Base-by-base conservation (phyloP, 2,888 invertebrate genomes). In the Drosophila glabriapex region DNA sequence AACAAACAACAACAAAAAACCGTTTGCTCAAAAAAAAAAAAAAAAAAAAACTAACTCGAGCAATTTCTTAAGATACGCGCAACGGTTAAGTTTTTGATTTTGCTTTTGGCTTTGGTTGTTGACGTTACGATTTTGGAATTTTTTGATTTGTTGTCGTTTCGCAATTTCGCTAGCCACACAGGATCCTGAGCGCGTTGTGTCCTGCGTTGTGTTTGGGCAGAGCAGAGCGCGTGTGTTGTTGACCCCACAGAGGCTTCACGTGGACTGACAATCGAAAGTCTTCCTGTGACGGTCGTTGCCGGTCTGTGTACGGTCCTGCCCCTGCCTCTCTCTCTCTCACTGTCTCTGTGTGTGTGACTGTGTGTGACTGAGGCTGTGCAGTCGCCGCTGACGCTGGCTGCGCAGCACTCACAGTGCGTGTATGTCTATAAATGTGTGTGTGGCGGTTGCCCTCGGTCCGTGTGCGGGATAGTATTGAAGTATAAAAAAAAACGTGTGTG, bases 241-340 rank as follows among this genome's bases (percentile, higher is more conserved):
- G 91, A 92, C 93, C 92, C 93, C 92, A 91, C 93, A 92, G 91
- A 91, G 91, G 92, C 89, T 92, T 91, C 90, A 86, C 91, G 92
- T 92, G 92, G 91, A 93, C 93, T 93, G 92, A 92, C 89, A 87
- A 86, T 88, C 83, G 78, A 83, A 80, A 83, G 91, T 83, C 78
- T 77, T 89, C 84, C 91, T 87, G 82, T 83, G 89, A 84, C 90
- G 82, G 84, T 85, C 90, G 91, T 84, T 81, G 75, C 52, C 82
- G 82, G 76, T 74, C 63, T 54, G 33, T 55, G 49, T 66, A 52
- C 69, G 56, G 76, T 74, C 66, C 68, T 79, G 78, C 76, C 73
- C 69, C 78, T 80, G 67, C 46, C 14, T 66, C 43, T 46, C 46
- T 22, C 43, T 35, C 5, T 56, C 67, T 49, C 68, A 14, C 82